Conservation (phyloP, 1,140 invertebrate genomes). For the Holcopasites calliopsidis region DNA sequence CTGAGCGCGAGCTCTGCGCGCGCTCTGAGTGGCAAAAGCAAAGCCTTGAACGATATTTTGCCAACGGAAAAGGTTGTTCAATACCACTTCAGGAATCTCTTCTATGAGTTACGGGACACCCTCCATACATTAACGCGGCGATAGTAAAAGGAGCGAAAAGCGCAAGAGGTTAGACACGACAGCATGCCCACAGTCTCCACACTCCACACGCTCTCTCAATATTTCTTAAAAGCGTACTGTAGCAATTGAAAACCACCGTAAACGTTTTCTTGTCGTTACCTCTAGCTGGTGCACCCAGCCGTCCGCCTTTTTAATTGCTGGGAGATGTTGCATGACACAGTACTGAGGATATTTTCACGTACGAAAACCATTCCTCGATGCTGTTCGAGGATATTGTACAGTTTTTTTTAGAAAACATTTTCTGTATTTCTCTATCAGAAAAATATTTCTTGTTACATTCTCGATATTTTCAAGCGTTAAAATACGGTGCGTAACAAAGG, state of each 20-base stretch:
- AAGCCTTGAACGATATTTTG: background rate
- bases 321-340: background rate
- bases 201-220: background rate
- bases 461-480: too few species aligned
- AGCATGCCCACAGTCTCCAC: too few species aligned
- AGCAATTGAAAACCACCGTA: slow-evolving; percentile 27
- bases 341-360: background rate
- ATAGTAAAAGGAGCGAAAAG: background rate
- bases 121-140: background rate
- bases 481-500: too few species aligned
- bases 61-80: too few species aligned
- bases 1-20: too few species aligned
- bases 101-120: background rate
- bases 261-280: slow-evolving; percentile 24
- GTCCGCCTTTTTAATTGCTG: slow-evolving; percentile 13
- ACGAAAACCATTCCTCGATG: background rate
- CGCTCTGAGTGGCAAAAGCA: background rate
- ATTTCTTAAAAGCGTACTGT: slow-evolving; percentile 32
- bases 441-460: too few species aligned
- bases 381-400: background rate
- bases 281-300: background rate
- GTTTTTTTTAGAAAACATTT: background rate
- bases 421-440: too few species aligned
- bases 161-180: background rate
- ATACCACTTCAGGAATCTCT: too few species aligned